Conservation (phyloP, 1,140 invertebrate genomes). For the Euwallacea fornicatus region DNA sequence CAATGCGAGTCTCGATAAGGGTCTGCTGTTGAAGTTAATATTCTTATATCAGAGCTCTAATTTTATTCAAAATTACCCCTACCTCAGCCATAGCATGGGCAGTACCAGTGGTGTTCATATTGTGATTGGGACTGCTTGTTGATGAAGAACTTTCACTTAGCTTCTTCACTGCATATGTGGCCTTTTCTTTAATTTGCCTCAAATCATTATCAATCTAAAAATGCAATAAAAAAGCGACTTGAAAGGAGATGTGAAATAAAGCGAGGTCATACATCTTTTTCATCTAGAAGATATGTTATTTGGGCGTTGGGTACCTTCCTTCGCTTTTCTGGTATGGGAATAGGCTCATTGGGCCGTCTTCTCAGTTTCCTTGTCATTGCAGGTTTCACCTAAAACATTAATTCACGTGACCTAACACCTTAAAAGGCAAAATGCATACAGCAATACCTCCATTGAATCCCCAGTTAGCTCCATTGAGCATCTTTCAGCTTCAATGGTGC, state of each 20-base stretch:
- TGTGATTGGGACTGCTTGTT: conserved; percentile 33
- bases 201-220: conserved; percentile 77
- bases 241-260: not conserved
- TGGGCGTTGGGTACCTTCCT: conserved; percentile 81
- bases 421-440: not conserved
- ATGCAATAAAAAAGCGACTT: not conserved
- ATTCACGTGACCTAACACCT: not conserved
- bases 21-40: conserved; percentile 22
- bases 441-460: conserved; percentile 76
- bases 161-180: conserved; percentile 57
- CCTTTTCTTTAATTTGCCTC: conserved; percentile 74
- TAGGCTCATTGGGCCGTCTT: conserved; percentile 89
- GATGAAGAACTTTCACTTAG: conserved; percentile 44
- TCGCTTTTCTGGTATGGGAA: conserved; percentile 81
- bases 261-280: conserved; percentile 64
- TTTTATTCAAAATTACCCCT: not conserved
- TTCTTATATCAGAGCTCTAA: not conserved
- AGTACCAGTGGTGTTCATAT: conserved; percentile 2
- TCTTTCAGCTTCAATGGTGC: conserved; percentile 85
- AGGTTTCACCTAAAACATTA: conserved; percentile 44
- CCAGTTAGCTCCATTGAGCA: conserved; percentile 82
- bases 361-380: conserved; percentile 73
- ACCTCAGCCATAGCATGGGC: conserved; percentile 15
- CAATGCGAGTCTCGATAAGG: conserved; percentile 79
- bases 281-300: conserved; percentile 83